A percentile compares a stretch with the other conserved stretches of the same genome.
phyloP scores from a whole-genome alignment of 2,797 vertebrate species.

The Rhinella marina region DNA sequence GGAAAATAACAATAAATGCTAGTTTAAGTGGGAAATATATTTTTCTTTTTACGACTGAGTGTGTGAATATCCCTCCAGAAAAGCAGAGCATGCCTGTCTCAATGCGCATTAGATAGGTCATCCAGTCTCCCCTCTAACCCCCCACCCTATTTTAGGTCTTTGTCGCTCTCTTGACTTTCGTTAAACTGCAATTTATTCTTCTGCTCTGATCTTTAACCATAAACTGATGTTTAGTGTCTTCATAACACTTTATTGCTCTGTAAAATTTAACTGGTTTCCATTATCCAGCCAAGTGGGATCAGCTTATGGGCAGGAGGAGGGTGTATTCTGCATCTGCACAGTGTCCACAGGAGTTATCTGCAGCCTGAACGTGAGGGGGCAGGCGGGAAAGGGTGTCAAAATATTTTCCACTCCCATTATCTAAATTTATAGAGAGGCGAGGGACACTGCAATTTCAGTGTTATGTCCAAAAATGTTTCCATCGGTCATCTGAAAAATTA shows the following conservation, averaged over 20 bases:
- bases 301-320: conserved; percentile 57
- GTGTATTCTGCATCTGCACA: conserved; percentile 52
- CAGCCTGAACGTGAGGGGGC: conserved; percentile 5
- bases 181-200: conserved; percentile 63
- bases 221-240: conserved; percentile 65
- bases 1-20: conserved; percentile 46
- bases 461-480: not conserved
- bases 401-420: conserved; percentile 29
- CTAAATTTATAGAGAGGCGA: conserved; percentile 27
- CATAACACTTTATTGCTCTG: conserved; percentile 66
- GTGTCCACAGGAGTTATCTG: conserved; percentile 52
- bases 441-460: not conserved
- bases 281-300: conserved; percentile 63
- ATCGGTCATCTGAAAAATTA: not conserved
- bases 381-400: conserved; percentile 8
- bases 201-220: conserved; percentile 62
- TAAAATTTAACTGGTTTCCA: conserved; percentile 67
- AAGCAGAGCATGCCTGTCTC: conserved; percentile 23
- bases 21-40: conserved; percentile 39
- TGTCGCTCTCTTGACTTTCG: conserved; percentile 60
- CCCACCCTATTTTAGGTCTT: conserved; percentile 36
- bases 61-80: conserved; percentile 1
- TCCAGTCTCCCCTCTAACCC: conserved; percentile 39
- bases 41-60: conserved; percentile 24
- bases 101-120: conserved; percentile 45